Conservation (phyloP, 2,888 invertebrate species). For the Leptopterna dolabrata region DNA sequence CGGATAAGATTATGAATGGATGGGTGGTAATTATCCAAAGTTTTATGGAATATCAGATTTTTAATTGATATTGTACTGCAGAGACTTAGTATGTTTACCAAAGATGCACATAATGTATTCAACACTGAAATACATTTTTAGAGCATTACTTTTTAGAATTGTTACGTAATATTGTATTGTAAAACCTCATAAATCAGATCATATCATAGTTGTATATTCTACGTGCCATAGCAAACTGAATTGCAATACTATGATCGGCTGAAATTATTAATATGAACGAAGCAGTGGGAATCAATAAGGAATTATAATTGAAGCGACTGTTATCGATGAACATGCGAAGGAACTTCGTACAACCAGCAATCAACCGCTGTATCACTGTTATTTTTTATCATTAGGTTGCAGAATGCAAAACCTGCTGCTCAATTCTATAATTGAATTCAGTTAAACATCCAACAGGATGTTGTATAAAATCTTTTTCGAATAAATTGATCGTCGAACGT, state of each 20-base stretch:
- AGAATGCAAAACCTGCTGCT: conserved; percentile 4
- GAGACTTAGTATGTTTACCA: too few relatives aligned
- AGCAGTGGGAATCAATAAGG: neutral
- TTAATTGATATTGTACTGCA: too few relatives aligned
- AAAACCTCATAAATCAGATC: too few relatives aligned
- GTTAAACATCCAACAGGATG: conserved; percentile 14
- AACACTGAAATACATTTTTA: too few relatives aligned
- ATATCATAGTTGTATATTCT: too few relatives aligned
- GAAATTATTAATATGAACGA: neutral
- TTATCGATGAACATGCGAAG: neutral
- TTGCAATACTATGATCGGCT: neutral
- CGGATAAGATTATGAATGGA: too few relatives aligned
- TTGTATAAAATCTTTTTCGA: conserved; percentile 2
- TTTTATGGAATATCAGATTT: too few relatives aligned
- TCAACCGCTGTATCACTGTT: neutral
- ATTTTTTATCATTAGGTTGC: conserved; percentile 2
- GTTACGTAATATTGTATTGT: too few relatives aligned
- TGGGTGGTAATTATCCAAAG: too few relatives aligned
- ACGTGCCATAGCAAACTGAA: neutral
- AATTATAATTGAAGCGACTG: neutral
- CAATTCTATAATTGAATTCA: conserved; percentile 26
- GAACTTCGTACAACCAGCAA: neutral
- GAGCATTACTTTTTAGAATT: too few relatives aligned
- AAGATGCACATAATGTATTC: too few relatives aligned
- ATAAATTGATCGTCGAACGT: conserved; percentile 34